Evolutionary conservation across 2,797 vertebrate genomes (phyloP).

Genomic region (Odontamblyopus lacepedii): DNA sequence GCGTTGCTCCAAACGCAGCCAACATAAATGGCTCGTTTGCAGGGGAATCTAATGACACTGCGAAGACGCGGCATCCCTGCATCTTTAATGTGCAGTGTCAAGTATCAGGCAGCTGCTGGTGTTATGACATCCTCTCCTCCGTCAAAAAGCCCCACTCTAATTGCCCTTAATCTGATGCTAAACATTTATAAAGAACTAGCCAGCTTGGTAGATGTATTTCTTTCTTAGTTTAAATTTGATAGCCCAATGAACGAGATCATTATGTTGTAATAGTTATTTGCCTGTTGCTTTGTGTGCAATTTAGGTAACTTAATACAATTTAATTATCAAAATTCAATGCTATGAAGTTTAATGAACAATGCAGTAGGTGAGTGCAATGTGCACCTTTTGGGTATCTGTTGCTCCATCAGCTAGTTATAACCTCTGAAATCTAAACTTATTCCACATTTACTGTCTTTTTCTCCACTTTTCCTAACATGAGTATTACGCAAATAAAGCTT

Average conservation of each 20-base stretch:
- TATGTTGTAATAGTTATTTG: background rate
- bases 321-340: background rate
- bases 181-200: background rate
- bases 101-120: conserved; percentile 3
- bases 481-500: no score
- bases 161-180: background rate
- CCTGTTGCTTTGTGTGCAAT: background rate
- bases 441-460: background rate
- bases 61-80: conserved; percentile 18
- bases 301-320: background rate
- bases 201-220: background rate
- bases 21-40: background rate
- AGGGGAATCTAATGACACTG: conserved; percentile 6
- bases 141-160: background rate
- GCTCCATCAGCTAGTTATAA: no score
- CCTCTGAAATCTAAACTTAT: no score
- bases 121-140: background rate
- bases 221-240: background rate
- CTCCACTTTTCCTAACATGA: background rate
- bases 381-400: no score
- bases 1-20: conserved; percentile 7
- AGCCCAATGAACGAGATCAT: background rate
- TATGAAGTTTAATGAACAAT: background rate
- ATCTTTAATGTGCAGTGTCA: conserved; percentile 42
- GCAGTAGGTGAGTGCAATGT: background rate